Base-by-base conservation (phyloP, 2,888 invertebrate genomes). In the Apomyelois bistriatella region DNA sequence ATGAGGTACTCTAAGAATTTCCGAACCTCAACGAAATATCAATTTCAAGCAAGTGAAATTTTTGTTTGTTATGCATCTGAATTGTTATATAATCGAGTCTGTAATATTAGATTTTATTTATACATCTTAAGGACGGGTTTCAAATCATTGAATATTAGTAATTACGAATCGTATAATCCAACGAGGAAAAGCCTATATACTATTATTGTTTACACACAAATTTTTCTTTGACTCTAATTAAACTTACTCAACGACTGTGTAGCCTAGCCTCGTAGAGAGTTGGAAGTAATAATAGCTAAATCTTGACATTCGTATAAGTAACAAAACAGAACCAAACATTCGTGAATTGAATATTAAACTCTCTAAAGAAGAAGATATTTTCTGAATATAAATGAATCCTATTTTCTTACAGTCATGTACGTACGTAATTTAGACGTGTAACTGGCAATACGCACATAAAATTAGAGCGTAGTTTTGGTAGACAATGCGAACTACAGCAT, bases 361-460 rank as follows among this genome's bases (percentile, higher is more conserved):
- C 72, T 79, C 70, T 73, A 74, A 80, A 81, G 68, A 79, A 72
- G 63, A 73, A 74, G 65, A 74, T 88, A 88, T 90, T 90, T 89
- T 89, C 85, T 82, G 76, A 86, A 78, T 72, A 80, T 70, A 82
- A 85, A 80, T 77, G 63, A 85, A 82, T 80, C 83, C 83, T 89
- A 88, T 89, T 89, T 90, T 88, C 89, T 82, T 89, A 89, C 85
- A 79, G 74, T 79, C 70, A 74, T 79, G 75, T 84, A 84, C 74
- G 76, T 83, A 84, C 75, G 76, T 83, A 81, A 77, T 68, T 79
- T 85, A 85, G 81, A 71, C 65, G 70, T 80, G 68, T 78, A 81
- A 81, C 79, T 77, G 79, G 79, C 79, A 82, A 84, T 77, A 85
- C 86, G 87, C 84, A 89, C 85, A 86, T 79, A 71, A 70, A 52